A percentile compares a stretch with the other conserved stretches of the same genome.
phyloP scores from a whole-genome alignment of 2,113 vertebrate genomes.

The Tenrec ecaudatus region DNA sequence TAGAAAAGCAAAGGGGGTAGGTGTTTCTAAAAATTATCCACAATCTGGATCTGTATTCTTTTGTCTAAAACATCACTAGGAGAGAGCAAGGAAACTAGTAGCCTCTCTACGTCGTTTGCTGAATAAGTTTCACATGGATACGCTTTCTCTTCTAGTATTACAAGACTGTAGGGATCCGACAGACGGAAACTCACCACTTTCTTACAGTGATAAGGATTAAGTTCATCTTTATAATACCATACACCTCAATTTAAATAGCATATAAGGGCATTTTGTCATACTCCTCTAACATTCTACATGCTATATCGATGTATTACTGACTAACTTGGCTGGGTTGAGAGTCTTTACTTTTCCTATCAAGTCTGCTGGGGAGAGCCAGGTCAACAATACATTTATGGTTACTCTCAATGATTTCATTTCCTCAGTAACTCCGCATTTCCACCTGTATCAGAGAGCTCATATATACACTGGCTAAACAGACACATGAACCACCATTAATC shows the following conservation, averaged over 20 bases:
- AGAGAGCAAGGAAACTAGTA: constrained; percentile 2
- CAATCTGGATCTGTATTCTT: background rate
- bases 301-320: background rate
- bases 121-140: background rate
- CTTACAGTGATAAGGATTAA: background rate
- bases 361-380: background rate
- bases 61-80: background rate
- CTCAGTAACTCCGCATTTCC: background rate
- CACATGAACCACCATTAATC: background rate
- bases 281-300: background rate
- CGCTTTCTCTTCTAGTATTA: background rate
- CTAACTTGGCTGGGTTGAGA: background rate
- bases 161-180: background rate
- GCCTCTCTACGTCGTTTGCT: background rate
- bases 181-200: background rate
- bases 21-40: constrained; percentile 3
- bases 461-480: background rate
- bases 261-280: background rate
- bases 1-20: background rate
- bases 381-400: background rate
- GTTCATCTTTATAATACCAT: too few relatives aligned
- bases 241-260: too few relatives aligned
- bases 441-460: constrained; percentile 15
- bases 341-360: background rate
- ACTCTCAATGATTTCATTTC: background rate